phyloP scores from a whole-genome alignment of 1,140 invertebrate genomes.

The Drosophila punjabiensis region DNA sequence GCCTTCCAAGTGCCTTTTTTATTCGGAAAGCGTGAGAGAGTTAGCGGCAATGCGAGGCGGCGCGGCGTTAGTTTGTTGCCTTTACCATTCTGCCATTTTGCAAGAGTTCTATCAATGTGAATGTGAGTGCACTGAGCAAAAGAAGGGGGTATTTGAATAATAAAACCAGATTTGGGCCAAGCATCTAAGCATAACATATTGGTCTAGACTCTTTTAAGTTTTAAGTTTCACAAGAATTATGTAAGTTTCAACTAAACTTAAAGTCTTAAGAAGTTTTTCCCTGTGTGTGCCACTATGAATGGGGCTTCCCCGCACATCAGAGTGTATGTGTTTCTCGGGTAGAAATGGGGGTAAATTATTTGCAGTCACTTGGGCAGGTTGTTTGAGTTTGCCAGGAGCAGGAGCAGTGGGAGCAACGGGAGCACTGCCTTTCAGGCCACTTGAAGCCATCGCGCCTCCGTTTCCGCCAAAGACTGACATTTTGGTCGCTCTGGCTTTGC shows the following conservation, averaged over 20 bases:
- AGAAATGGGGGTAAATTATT: constrained; percentile 60
- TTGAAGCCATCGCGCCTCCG: constrained; percentile 39
- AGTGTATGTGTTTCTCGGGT: constrained; percentile 9
- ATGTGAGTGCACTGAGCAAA: constrained; percentile 12
- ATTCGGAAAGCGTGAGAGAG: constrained; percentile 56
- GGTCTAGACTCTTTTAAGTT: neutral
- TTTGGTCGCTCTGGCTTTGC: constrained; percentile 60
- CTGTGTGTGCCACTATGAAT: neutral
- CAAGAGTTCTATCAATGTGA: constrained; percentile 29
- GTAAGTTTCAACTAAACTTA: neutral
- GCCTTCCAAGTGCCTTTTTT: constrained; percentile 66
- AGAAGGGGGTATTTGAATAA: too few relatives aligned
- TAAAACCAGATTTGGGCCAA: neutral
- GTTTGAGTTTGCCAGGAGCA: constrained; percentile 39
- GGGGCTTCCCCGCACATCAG: constrained; percentile 6
- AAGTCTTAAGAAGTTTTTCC: neutral
- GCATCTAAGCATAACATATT: too few relatives aligned
- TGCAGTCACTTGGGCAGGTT: constrained; percentile 63
- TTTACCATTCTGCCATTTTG: constrained; percentile 24
- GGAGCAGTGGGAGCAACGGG: neutral
- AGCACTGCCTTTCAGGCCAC: constrained; percentile 40
- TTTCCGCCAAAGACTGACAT: constrained; percentile 30
- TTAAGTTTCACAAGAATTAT: neutral
- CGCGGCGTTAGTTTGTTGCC: constrained; percentile 58
- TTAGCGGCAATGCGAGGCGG: constrained; percentile 47